Conservation (phyloP, 1,140 invertebrate genomes). For the Platorchestia sp. region DNA sequence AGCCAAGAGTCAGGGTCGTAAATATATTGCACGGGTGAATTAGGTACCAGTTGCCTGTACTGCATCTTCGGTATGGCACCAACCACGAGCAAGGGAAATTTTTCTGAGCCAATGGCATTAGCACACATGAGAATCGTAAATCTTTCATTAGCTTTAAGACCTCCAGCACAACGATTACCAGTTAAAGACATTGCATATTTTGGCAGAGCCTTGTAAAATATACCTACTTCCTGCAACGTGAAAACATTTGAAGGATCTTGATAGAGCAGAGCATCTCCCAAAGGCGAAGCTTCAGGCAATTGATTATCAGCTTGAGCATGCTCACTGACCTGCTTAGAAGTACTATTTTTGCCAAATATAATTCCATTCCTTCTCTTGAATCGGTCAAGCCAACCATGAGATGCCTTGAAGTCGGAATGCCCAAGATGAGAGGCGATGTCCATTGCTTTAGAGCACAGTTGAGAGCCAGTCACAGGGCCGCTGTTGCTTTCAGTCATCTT, state of each 20-base stretch:
- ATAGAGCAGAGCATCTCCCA: slow-evolving; percentile 36
- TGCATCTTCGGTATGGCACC: slow-evolving; percentile 61
- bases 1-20: slow-evolving; percentile 66
- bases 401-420: slow-evolving; percentile 67
- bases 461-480: slow-evolving; percentile 62
- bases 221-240: slow-evolving; percentile 65
- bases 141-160: slow-evolving; percentile 62
- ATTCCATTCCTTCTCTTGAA: slow-evolving; percentile 67
- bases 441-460: slow-evolving; percentile 64
- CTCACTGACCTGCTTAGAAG: neutral
- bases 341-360: slow-evolving; percentile 64
- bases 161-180: slow-evolving; percentile 62
- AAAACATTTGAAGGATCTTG: slow-evolving; percentile 66
- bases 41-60: slow-evolving; percentile 46
- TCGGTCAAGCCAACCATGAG: slow-evolving; percentile 68
- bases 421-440: slow-evolving; percentile 66
- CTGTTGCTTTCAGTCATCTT: slow-evolving; percentile 61
- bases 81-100: slow-evolving; percentile 66
- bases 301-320: neutral
- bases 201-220: slow-evolving; percentile 65
- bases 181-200: slow-evolving; percentile 52
- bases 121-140: slow-evolving; percentile 64
- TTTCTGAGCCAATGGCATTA: slow-evolving; percentile 65
- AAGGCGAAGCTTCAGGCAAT: neutral
- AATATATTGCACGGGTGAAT: slow-evolving; percentile 64